Percentiles rank a stretch among this genome's conserved stretches.
Conservation (phyloP, 37 sponge, comb jelly and placozoan genomes). For the Lycopodina hypogea region DNA sequence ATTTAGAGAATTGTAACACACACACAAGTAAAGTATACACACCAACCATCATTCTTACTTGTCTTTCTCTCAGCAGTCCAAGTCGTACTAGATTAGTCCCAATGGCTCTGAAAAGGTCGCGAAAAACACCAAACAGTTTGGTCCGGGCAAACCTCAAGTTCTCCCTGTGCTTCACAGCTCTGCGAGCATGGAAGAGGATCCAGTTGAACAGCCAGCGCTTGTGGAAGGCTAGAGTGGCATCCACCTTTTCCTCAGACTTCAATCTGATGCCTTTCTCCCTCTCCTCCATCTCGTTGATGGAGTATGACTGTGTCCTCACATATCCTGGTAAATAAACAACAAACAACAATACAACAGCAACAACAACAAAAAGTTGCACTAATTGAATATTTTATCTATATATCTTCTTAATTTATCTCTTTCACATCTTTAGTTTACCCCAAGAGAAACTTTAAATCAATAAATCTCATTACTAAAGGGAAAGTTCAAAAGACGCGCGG, state of each 20-base stretch:
- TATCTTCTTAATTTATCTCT: too few relatives aligned
- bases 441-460: too few relatives aligned
- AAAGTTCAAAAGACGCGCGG: too few relatives aligned
- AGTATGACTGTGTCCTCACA: constrained; percentile 68
- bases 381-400: too few relatives aligned
- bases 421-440: too few relatives aligned
- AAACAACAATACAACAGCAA: too few relatives aligned
- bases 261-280: constrained; percentile 57
- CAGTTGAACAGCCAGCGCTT: constrained; percentile 72
- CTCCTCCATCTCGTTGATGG: constrained; percentile 70
- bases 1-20: too few relatives aligned
- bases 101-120: constrained; percentile 72
- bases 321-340: constrained; percentile 45
- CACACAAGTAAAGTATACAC: too few relatives aligned
- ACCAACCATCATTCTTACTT: constrained; percentile 22
- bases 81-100: constrained; percentile 62
- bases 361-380: too few relatives aligned
- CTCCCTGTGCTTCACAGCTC: constrained; percentile 79
- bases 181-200: constrained; percentile 75
- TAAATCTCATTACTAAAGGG: too few relatives aligned
- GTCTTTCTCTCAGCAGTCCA: constrained; percentile 46
- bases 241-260: constrained; percentile 53
- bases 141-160: constrained; percentile 82
- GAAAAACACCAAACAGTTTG: constrained; percentile 76
- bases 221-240: constrained; percentile 18